These are phyloP conservation scores for Herpetotheres cachinnans DNA, from an alignment of 2,113 vertebrate genomes.

Conservation along the genomic window DNA sequence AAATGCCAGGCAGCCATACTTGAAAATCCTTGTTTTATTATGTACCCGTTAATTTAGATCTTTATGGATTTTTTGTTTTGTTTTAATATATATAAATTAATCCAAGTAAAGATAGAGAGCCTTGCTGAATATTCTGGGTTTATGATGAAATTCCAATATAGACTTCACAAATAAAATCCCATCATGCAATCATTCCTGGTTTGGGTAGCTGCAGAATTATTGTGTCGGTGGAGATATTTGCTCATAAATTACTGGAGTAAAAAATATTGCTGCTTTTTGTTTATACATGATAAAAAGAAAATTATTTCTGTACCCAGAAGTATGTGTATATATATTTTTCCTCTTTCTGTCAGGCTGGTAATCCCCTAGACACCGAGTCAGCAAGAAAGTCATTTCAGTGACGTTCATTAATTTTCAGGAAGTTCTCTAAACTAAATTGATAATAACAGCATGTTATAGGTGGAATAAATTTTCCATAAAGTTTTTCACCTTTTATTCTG, in stretches of 20 bases:
- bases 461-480: constrained; percentile 31
- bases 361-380: constrained; percentile 21
- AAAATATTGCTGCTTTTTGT: constrained; percentile 40
- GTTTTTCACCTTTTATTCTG: neutral
- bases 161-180: neutral
- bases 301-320: constrained; percentile 24
- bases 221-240: constrained; percentile 21
- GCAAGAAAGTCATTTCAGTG: constrained; percentile 47
- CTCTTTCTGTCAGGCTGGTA: constrained; percentile 19
- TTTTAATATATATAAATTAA: neutral
- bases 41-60: neutral
- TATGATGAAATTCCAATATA: constrained; percentile 24
- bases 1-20: neutral
- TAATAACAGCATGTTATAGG: neutral
- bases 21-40: neutral
- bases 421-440: constrained; percentile 46
- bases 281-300: constrained; percentile 48
- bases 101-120: neutral
- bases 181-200: neutral
- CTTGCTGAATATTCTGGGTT: neutral
- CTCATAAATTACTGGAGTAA: constrained; percentile 28
- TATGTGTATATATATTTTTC: neutral
- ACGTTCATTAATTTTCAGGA: constrained; percentile 59
- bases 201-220: constrained; percentile 35
- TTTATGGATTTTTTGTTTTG: neutral